These are phyloP conservation scores for Hylaea fasciaria DNA, from an alignment of 2,888 invertebrate species.

Conservation along the genomic window DNA sequence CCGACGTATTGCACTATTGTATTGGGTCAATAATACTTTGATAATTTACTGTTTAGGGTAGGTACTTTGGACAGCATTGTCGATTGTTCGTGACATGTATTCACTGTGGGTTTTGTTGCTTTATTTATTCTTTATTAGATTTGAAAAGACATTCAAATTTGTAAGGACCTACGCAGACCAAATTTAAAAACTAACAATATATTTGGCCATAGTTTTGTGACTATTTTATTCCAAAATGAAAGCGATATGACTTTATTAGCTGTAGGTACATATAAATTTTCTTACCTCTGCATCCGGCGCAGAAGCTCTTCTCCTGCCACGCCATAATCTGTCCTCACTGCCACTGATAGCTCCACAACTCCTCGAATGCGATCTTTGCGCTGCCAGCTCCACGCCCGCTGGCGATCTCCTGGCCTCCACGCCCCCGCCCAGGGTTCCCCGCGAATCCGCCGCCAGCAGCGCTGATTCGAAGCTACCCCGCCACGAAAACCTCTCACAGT, in stretches of 20 bases:
- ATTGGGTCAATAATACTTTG: constrained; percentile 27
- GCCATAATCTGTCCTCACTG: constrained; percentile 84
- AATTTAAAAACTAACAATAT: too few species aligned
- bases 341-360: constrained; percentile 95
- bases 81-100: constrained; percentile 27
- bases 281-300: constrained; percentile 81
- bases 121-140: neutral
- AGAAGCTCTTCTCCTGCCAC: constrained; percentile 76
- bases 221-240: neutral
- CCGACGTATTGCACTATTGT: constrained; percentile 27
- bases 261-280: neutral
- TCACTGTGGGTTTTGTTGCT: neutral
- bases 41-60: constrained; percentile 23
- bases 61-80: constrained; percentile 49
- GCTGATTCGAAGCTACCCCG: constrained; percentile 97
- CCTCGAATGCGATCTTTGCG: constrained; percentile 91
- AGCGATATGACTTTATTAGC: neutral
- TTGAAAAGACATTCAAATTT: too few species aligned
- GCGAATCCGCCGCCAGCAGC: constrained; percentile 93
- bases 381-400: constrained; percentile 92
- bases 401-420: constrained; percentile 92
- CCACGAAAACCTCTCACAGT: constrained; percentile 96
- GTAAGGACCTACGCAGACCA: too few species aligned
- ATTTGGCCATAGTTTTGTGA: neutral
- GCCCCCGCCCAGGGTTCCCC: constrained; percentile 90